phyloP scores from a whole-genome alignment of 2,888 invertebrate species.

The Lycia hirtaria region DNA sequence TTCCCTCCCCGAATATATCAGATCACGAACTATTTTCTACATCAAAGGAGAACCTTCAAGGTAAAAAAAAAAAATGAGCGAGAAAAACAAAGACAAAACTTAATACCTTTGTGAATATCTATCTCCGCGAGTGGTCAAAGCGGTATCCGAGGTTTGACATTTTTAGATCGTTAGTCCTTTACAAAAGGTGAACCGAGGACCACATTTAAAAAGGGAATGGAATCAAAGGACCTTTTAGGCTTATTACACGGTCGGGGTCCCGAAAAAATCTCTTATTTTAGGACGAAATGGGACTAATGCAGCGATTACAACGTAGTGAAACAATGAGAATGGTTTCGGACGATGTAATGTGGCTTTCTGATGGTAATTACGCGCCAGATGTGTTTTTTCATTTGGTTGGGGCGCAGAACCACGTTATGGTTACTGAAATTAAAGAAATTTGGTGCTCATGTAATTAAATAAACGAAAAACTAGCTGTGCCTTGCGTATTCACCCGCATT shows the following conservation, averaged over 20 bases:
- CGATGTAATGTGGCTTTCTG: constrained; percentile 17
- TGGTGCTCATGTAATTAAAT: neutral
- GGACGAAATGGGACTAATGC: constrained; percentile 27
- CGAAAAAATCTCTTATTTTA: constrained; percentile 52
- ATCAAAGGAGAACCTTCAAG: constrained; percentile 29
- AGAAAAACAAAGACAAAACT: constrained; percentile 47
- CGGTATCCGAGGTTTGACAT: constrained; percentile 55
- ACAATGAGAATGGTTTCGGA: constrained; percentile 18
- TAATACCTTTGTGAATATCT: constrained; percentile 53
- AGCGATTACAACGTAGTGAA: constrained; percentile 23
- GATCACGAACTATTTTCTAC: constrained; percentile 27
- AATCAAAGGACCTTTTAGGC: constrained; percentile 77
- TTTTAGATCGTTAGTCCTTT: constrained; percentile 59
- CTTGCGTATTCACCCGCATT: too few relatives aligned
- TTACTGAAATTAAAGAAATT: neutral
- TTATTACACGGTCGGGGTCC: constrained; percentile 68
- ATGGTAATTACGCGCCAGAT: constrained; percentile 22
- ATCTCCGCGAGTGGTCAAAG: constrained; percentile 54
- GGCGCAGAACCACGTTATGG: neutral
- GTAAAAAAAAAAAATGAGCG: constrained; percentile 33
- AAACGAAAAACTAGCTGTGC: too few relatives aligned
- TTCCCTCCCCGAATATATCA: constrained; percentile 4
- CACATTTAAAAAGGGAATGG: constrained; percentile 66
- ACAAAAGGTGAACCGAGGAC: constrained; percentile 70
- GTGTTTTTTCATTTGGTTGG: constrained; percentile 11